Evolutionary conservation across 2,797 vertebrate genomes (phyloP).

Genomic region (Dipus sagitta): DNA sequence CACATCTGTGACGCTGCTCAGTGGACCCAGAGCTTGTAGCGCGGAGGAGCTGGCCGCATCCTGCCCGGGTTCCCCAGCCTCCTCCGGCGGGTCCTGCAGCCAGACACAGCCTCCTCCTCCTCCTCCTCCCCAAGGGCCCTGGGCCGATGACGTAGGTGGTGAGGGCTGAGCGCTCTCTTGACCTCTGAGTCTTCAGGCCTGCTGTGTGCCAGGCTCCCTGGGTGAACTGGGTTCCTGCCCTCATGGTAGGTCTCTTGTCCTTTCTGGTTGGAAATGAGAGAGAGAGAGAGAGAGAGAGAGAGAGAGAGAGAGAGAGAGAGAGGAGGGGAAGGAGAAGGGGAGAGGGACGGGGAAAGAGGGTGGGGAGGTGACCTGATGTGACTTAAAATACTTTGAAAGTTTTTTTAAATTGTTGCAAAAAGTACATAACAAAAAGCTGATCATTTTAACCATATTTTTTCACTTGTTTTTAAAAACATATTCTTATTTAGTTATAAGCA

Average conservation of each 20-base stretch:
- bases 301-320: neutral
- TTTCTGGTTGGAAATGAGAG: neutral
- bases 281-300: neutral
- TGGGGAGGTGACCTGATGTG: neutral
- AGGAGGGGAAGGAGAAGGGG: neutral
- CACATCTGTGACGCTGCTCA: neutral
- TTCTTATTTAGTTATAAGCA: neutral
- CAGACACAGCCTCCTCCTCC: too few relatives aligned
- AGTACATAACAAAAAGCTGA: neutral
- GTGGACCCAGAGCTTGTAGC: neutral
- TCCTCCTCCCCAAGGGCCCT: too few relatives aligned
- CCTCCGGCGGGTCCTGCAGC: too few relatives aligned
- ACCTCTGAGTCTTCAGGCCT: neutral
- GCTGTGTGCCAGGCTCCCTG: neutral
- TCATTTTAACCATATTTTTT: too few relatives aligned
- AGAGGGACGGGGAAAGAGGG: neutral
- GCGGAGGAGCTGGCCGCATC: neutral
- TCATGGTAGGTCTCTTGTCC: neutral
- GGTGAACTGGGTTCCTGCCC: neutral
- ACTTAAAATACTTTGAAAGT: neutral
- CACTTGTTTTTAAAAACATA: too few relatives aligned
- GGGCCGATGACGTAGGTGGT: too few relatives aligned
- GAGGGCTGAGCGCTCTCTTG: too few relatives aligned
- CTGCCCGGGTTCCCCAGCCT: too few relatives aligned
- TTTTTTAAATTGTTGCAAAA: neutral